These are phyloP conservation scores for Agriopis leucophaearia DNA, from an alignment of 2,888 invertebrate species.

Conservation along the genomic window DNA sequence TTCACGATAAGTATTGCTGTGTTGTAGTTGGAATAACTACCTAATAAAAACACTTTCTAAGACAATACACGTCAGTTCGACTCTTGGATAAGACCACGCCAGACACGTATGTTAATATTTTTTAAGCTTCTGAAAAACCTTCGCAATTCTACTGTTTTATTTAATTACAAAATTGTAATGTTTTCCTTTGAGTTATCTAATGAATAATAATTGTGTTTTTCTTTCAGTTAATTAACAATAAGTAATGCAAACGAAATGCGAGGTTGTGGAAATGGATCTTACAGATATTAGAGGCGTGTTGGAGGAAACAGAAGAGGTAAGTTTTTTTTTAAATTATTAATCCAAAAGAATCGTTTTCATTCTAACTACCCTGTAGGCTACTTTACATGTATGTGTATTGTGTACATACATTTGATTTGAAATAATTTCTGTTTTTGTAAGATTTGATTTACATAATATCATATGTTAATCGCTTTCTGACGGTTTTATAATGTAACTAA, in stretches of 20 bases:
- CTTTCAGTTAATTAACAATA: not conserved
- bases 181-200: not conserved
- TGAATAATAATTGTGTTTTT: not conserved
- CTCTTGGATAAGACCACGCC: slow-evolving; percentile 10
- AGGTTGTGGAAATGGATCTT: slow-evolving; percentile 58
- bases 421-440: no score
- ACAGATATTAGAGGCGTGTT: slow-evolving; percentile 63
- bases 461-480: no score
- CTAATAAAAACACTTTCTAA: no score
- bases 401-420: no score
- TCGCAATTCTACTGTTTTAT: not conserved
- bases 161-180: not conserved
- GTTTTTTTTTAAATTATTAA: not conserved
- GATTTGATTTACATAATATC: no score
- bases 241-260: slow-evolving; percentile 58
- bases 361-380: no score
- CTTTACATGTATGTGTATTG: no score
- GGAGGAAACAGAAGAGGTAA: slow-evolving; percentile 70
- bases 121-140: not conserved
- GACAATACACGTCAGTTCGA: slow-evolving; percentile 10
- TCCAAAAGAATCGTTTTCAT: no score
- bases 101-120: slow-evolving; percentile 7
- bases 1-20: no score
- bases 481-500: no score
- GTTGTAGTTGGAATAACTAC: not conserved